Evolutionary conservation across 2,888 invertebrate genomes (phyloP), one percentile per base, ranked within the genome.

Genomic region (Ophion obscuratus): DNA sequence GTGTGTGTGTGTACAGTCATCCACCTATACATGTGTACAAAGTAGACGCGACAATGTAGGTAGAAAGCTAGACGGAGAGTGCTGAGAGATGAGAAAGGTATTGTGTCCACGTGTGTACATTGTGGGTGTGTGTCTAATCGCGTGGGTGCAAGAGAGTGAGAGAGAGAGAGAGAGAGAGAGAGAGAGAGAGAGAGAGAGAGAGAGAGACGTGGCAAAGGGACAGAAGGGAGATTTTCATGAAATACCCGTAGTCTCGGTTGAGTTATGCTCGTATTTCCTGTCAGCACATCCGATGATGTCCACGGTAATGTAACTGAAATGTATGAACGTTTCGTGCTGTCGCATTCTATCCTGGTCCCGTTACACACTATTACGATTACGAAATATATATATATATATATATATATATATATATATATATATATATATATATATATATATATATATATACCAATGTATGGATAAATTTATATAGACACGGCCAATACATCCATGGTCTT

Each of bases 241-340:
- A 92, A 91, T 91, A 90, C 90, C 89, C 89, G 88, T 87, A 92
- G 92, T 88, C 89, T 91, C 91, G 90, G 91, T 91, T 93, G 93
- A 93, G 92, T 93, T 93, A 93, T 93, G 93, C 93, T 92, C 92
- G 93, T 92, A 93, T 93, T 93, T 93, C 93, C 93, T 93, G 93
- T 93, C 93, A 93, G 92, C 92, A 90, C 92, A 93, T 93, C 93
- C 93, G 92, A 93, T 93, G 93, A 93, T 93, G 92, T 92, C 92
- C 91, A 91, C 92, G 91, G 92, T 91, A 92, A 93, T 93, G 93
- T 93, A 93, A 93, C 93, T 93, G 93, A 93, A 93, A 93, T 93
- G 93, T 93, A 93, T 93, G 92, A 92, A 92, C 92, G 91, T 90
- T 90, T 90, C 89, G 89, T 89, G 88, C 87, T 88, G 89, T 88